Evolutionary conservation across 2,888 invertebrate genomes (phyloP), one percentile per base, ranked within the genome.

Genomic region (Andrena praecox): DNA sequence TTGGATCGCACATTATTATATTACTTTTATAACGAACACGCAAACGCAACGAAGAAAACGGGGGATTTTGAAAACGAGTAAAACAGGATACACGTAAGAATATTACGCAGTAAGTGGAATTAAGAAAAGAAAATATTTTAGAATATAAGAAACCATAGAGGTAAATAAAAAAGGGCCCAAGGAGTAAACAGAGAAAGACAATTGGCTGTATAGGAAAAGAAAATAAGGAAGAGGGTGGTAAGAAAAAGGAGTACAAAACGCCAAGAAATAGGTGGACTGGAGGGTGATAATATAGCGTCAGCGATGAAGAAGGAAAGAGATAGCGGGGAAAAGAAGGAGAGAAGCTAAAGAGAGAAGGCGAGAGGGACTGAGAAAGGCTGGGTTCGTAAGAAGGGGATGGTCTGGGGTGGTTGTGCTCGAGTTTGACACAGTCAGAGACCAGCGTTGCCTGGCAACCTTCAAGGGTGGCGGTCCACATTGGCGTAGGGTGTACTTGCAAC

Each of bases 361-460:
- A 50, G 70, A 62, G 64, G 64, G 72, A 50, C 16, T 29, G 29
- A n/a, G 27, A 24, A 63, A 48, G 8, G 67, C 10, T 64, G 60
- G 73, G 64, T 64, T 85, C 64, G 79, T 75, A 80, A 82, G 86
- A 84, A 85, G 86, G 24, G 84, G 85, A 87, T 78, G 83, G 86
- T 69, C 75, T 60, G 75, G 86, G 85, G 75, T 85, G 82, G 82
- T 84, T 76, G 82, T 78, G 85, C 74, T 92, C 87, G 89, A 91
- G 91, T 93, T 93, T 93, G 92, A 93, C 93, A 93, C 93, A 93
- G 93, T 92, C 90, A 91, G 93, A 92, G 90, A 82, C 90, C 89
- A 86, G 90, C 88, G 93, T 93, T 93, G 93, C 93, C 81, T 89
- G 91, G 93, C 93, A 93, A 93, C 93, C 90, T 90, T 85, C 88